A percentile compares a stretch with the other conserved stretches of the same genome.
Conservation (phyloP, 2,888 invertebrate genomes). For the Caenorhabditis sp. region DNA sequence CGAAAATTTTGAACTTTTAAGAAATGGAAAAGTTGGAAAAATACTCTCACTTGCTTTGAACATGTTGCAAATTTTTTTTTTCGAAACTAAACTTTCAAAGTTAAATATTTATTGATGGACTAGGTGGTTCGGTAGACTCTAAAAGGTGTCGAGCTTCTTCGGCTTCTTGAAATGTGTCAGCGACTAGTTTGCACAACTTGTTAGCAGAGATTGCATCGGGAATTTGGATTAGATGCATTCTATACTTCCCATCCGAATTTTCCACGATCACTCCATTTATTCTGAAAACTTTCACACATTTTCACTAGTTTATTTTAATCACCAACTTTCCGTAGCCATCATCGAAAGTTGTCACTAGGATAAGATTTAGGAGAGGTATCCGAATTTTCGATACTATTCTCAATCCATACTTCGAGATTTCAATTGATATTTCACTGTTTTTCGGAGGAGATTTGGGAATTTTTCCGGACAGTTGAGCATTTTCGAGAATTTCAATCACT, state of each 20-base stretch:
- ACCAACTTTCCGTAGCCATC: conserved; percentile 41
- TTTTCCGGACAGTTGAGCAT: conserved; percentile 34
- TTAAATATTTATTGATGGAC: conserved; percentile 13
- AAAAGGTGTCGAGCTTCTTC: conserved; percentile 19
- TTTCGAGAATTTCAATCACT: conserved; percentile 41
- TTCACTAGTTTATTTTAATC: too few species aligned
- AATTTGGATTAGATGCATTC: conserved; percentile 19
- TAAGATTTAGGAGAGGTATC: conserved; percentile 33
- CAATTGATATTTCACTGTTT: conserved; percentile 22
- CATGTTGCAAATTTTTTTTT: background rate
- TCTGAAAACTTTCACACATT: conserved; percentile 9
- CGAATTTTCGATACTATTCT: conserved; percentile 21
- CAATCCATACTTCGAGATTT: conserved; percentile 39
- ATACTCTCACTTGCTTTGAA: background rate
- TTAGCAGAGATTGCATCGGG: conserved; percentile 6
- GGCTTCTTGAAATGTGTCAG: conserved; percentile 11
- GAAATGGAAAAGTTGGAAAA: background rate
- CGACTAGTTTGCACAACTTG: conserved; percentile 5
- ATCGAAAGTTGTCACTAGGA: conserved; percentile 23
- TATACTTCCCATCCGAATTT: conserved; percentile 17
- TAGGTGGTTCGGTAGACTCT: conserved; percentile 24
- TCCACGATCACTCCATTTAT: conserved; percentile 21
- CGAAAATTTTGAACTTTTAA: background rate
- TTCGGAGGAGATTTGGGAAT: conserved; percentile 9
- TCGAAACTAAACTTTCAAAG: background rate